These are phyloP conservation scores for Ctenodactylus gundi DNA, from an alignment of 2,113 vertebrate species.

Conservation along the genomic window DNA sequence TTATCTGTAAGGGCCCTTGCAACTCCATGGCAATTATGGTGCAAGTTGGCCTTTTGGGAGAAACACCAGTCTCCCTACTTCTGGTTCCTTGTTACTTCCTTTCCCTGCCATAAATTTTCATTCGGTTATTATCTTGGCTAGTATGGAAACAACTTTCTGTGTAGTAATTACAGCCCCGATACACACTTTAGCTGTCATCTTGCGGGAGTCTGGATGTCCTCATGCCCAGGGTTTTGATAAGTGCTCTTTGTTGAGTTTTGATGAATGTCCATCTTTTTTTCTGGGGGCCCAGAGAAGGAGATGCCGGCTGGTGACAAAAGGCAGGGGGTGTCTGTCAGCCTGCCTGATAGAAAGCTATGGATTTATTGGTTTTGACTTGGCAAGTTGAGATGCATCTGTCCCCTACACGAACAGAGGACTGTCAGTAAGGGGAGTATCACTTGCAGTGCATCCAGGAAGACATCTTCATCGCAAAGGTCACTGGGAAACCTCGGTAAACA, in stretches of 20 bases:
- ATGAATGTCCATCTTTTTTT: conserved; percentile 89
- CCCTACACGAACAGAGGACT: conserved; percentile 76
- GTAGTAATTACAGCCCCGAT: conserved; percentile 89
- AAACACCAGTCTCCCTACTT: conserved; percentile 90
- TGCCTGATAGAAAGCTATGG: conserved; percentile 85
- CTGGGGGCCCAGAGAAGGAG: conserved; percentile 84
- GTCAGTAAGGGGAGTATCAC: conserved; percentile 79
- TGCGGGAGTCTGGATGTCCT: conserved; percentile 88
- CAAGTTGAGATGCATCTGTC: conserved; percentile 88
- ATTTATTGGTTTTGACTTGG: conserved; percentile 91
- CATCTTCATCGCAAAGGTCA: conserved; percentile 80
- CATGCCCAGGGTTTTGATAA: conserved; percentile 88
- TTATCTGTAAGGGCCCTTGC: conserved; percentile 97
- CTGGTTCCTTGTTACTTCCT: conserved; percentile 90
- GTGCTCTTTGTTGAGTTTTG: conserved; percentile 92
- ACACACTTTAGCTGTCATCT: conserved; percentile 89
- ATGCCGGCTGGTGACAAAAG: conserved; percentile 89
- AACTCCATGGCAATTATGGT: conserved; percentile 92
- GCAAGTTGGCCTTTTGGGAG: conserved; percentile 92
- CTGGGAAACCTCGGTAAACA: conserved; percentile 76
- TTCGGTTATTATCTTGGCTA: conserved; percentile 92
- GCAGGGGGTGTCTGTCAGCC: conserved; percentile 88
- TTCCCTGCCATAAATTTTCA: conserved; percentile 91
- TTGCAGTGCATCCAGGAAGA: conserved; percentile 64
- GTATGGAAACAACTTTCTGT: conserved; percentile 91